These are phyloP conservation scores for Agonum fuliginosum DNA, from an alignment of 2,888 invertebrate genomes.

Conservation along the genomic window DNA sequence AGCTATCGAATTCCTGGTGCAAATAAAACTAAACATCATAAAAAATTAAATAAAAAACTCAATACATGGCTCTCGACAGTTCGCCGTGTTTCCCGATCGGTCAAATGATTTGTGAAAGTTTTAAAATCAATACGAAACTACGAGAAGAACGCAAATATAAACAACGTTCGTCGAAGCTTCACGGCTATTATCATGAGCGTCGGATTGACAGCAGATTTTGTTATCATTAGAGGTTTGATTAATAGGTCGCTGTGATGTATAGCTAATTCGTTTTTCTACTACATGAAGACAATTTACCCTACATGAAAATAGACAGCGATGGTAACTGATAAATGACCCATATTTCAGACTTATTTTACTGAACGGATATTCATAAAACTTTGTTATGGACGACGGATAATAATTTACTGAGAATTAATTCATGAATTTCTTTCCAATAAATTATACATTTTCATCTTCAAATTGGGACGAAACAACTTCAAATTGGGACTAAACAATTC, in stretches of 20 bases:
- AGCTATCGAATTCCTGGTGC: too few relatives aligned
- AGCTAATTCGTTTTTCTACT: conserved; percentile 1
- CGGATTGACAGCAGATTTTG: conserved; percentile 9
- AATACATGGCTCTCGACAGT: neutral
- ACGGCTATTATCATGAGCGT: conserved; percentile 1
- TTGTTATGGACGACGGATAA: too few relatives aligned
- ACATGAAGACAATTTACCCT: conserved; percentile 9
- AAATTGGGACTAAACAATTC: too few relatives aligned
- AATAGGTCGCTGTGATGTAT: neutral
- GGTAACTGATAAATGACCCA: neutral
- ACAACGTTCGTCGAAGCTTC: neutral
- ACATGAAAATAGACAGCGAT: neutral
- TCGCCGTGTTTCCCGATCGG: neutral
- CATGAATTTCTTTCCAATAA: too few relatives aligned
- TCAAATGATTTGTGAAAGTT: neutral
- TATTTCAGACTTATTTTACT: neutral
- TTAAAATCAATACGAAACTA: conserved; percentile 8
- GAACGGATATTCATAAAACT: too few relatives aligned
- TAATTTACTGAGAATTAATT: too few relatives aligned
- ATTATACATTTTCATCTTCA: too few relatives aligned
- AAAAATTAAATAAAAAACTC: too few relatives aligned
- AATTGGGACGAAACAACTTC: too few relatives aligned
- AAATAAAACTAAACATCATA: too few relatives aligned
- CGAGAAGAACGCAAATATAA: neutral
- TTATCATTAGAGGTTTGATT: conserved; percentile 10